Conservation (phyloP, 2,888 invertebrate species). For the Drosophila pseudotalamancana region DNA sequence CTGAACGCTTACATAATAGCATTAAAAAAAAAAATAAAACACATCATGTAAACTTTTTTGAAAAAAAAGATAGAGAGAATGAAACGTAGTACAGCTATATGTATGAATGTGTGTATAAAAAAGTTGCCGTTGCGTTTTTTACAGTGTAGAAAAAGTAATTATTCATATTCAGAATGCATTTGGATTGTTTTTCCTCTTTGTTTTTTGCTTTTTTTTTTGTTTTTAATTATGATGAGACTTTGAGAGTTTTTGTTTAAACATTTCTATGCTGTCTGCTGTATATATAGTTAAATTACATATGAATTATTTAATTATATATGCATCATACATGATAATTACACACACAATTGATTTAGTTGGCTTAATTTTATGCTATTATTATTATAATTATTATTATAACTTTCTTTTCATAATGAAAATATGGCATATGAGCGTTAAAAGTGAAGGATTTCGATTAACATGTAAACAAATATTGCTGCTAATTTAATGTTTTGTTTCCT, state of each 20-base stretch:
- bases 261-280: conserved; percentile 42
- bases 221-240: conserved; percentile 28
- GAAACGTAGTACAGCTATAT: conserved; percentile 50
- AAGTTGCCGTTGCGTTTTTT: conserved; percentile 68
- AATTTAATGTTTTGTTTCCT: conserved; percentile 28
- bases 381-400: conserved; percentile 60
- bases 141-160: conserved; percentile 75
- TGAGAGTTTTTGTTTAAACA: conserved; percentile 39
- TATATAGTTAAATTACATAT: conserved; percentile 44
- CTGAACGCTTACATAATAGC: conserved; percentile 75
- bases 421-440: conserved; percentile 65
- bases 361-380: conserved; percentile 63
- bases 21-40: conserved; percentile 54
- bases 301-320: conserved; percentile 65
- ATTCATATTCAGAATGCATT: conserved; percentile 48
- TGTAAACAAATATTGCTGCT: conserved; percentile 70
- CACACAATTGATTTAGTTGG: conserved; percentile 68
- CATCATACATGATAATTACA: conserved; percentile 64
- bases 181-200: conserved; percentile 32
- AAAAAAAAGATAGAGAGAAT: conserved; percentile 40
- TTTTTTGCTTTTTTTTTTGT: conserved; percentile 24
- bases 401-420: conserved; percentile 71
- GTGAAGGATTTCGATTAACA: conserved; percentile 61
- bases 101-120: conserved; percentile 58
- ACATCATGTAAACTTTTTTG: conserved; percentile 62